These are phyloP conservation scores for Umimayanthus chanpuru DNA, from an alignment of 92 coral and sea anemone genomes.

Conservation along the genomic window DNA sequence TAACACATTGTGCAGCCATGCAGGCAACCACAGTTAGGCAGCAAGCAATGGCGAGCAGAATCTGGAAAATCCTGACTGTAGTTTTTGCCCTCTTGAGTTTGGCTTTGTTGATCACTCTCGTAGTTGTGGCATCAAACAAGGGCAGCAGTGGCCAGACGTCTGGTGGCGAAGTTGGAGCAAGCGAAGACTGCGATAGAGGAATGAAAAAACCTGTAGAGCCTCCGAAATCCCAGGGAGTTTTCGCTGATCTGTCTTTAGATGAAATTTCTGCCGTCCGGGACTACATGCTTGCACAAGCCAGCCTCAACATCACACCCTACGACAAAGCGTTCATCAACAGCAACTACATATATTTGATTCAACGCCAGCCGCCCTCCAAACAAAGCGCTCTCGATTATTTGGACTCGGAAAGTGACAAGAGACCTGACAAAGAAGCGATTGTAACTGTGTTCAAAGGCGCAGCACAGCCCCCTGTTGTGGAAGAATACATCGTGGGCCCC, in stretches of 20 bases:
- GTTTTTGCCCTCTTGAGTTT: conserved; percentile 3
- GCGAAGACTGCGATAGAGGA: neutral
- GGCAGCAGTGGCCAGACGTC: neutral
- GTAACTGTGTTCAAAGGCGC: conserved; percentile 65
- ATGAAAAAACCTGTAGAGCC: neutral
- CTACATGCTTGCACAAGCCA: conserved; percentile 52
- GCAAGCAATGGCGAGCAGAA: no score
- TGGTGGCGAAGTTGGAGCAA: neutral
- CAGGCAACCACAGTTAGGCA: neutral
- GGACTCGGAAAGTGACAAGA: conserved; percentile 41
- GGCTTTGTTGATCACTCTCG: conserved; percentile 1
- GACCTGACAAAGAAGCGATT: conserved; percentile 57
- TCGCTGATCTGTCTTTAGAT: conserved; percentile 56
- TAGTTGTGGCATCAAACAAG: neutral
- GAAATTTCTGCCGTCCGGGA: conserved; percentile 65
- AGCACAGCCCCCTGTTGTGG: conserved; percentile 50
- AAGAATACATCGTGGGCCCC: conserved; percentile 60
- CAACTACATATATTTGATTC: conserved; percentile 60
- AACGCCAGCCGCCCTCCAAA: conserved; percentile 53
- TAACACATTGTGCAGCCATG: neutral
- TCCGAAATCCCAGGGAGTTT: conserved; percentile 53
- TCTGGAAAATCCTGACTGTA: conserved; percentile 4
- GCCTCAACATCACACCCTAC: conserved; percentile 52
- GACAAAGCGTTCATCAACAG: conserved; percentile 40
- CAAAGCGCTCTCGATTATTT: conserved; percentile 47